Evolutionary conservation across 2,113 vertebrate species (phyloP).

Genomic region (Silurus glanis): DNA sequence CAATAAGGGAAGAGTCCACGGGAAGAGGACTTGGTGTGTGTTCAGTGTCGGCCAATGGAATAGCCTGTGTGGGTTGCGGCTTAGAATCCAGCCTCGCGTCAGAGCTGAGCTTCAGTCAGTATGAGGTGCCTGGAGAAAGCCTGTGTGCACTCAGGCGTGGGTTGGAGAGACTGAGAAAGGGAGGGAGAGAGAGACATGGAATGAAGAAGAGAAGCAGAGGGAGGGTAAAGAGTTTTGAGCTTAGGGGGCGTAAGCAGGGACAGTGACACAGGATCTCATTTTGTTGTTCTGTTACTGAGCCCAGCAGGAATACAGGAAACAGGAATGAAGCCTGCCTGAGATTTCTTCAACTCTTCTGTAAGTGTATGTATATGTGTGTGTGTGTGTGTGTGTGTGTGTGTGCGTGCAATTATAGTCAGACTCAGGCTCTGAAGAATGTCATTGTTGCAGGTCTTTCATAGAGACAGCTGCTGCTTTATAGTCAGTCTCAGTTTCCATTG

Average conservation of each 20-base stretch:
- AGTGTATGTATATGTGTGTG: slow-evolving; percentile 60
- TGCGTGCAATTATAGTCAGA: not conserved
- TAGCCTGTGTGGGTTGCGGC: slow-evolving; percentile 58
- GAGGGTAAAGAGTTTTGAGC: slow-evolving; percentile 11
- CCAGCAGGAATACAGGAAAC: slow-evolving; percentile 38
- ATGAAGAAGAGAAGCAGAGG: slow-evolving; percentile 24
- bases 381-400: slow-evolving; percentile 24
- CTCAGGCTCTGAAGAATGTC: slow-evolving; percentile 41
- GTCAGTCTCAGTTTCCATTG: not conserved
- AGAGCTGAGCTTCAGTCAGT: slow-evolving; percentile 53
- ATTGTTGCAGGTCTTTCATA: slow-evolving; percentile 33
- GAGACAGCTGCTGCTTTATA: slow-evolving; percentile 20
- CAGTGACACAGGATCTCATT: slow-evolving; percentile 15
- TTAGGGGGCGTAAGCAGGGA: slow-evolving; percentile 15
- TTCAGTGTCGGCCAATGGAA: slow-evolving; percentile 20
- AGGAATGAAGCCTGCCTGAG: slow-evolving; percentile 54
- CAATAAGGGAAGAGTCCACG: slow-evolving; percentile 61
- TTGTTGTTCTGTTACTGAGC: slow-evolving; percentile 41
- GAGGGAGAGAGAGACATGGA: slow-evolving; percentile 29
- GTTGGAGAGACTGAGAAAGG: slow-evolving; percentile 39
- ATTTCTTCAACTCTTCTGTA: slow-evolving; percentile 20
- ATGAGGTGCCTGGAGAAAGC: slow-evolving; percentile 36
- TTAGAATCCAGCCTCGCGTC: slow-evolving; percentile 56
- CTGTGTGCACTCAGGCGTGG: slow-evolving; percentile 45
- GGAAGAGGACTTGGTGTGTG: slow-evolving; percentile 51